A percentile compares a stretch with the other conserved stretches of the same genome.
These are phyloP conservation scores for Leucophenga varia DNA, from an alignment of 1,140 invertebrate species.

Conservation along the genomic window DNA sequence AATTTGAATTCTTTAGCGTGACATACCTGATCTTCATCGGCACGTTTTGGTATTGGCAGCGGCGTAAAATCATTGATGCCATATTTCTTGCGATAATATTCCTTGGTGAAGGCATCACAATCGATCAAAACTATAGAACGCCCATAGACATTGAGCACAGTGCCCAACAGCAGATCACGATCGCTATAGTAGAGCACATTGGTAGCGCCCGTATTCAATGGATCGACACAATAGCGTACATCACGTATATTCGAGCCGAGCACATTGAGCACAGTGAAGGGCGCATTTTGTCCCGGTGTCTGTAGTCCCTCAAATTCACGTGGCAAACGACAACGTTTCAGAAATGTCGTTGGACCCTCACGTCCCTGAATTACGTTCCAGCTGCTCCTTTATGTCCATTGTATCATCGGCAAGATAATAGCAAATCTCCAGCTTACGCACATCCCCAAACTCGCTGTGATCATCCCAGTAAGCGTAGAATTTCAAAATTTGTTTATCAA, in stretches of 20 bases:
- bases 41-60: slow-evolving; percentile 57
- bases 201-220: slow-evolving; percentile 59
- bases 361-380: slow-evolving; percentile 67
- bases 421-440: slow-evolving; percentile 73
- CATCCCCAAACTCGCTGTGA: slow-evolving; percentile 68
- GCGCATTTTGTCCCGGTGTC: slow-evolving; percentile 64
- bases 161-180: slow-evolving; percentile 75
- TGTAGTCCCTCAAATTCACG: slow-evolving; percentile 62
- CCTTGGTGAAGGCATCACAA: slow-evolving; percentile 83
- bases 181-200: slow-evolving; percentile 64
- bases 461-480: slow-evolving; percentile 93
- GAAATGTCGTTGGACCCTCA: slow-evolving; percentile 69
- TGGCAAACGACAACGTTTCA: slow-evolving; percentile 75
- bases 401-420: slow-evolving; percentile 89
- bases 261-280: slow-evolving; percentile 71
- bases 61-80: slow-evolving; percentile 64
- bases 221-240: slow-evolving; percentile 64
- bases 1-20: slow-evolving; percentile 59
- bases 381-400: slow-evolving; percentile 80
- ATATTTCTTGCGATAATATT: slow-evolving; percentile 74
- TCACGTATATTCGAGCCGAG: slow-evolving; percentile 61
- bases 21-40: slow-evolving; percentile 35
- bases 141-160: slow-evolving; percentile 76
- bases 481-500: slow-evolving; percentile 74
- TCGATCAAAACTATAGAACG: slow-evolving; percentile 78